Percentiles rank a stretch among this genome's conserved stretches.
Conservation (phyloP, 2,797 vertebrate species). For the Pachyuromys duprasi region DNA sequence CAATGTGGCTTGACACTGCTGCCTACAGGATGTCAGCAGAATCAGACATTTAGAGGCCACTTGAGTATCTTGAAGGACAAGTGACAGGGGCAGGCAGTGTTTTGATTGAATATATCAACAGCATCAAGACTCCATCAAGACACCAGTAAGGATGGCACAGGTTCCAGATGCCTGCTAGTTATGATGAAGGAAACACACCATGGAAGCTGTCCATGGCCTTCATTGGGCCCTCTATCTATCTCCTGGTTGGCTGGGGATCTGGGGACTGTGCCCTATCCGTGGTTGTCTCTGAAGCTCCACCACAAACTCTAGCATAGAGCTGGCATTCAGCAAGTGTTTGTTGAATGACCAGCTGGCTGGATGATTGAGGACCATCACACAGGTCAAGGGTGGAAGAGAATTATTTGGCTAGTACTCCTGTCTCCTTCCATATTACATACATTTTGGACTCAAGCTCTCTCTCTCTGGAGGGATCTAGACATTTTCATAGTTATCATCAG, state of each 20-base stretch:
- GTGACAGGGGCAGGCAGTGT: slow-evolving; percentile 74
- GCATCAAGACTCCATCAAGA: slow-evolving; percentile 68
- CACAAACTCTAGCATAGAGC: not conserved
- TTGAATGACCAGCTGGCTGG: not conserved
- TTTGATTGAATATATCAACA: slow-evolving; percentile 80
- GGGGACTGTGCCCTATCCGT: not conserved
- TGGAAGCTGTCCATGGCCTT: not conserved
- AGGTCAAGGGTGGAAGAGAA: not conserved
- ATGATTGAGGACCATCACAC: not conserved
- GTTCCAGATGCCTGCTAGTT: slow-evolving; percentile 67
- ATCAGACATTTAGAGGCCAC: slow-evolving; percentile 77
- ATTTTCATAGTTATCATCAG: not conserved
- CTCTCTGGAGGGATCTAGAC: not conserved
- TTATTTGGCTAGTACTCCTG: not conserved
- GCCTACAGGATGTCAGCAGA: not conserved
- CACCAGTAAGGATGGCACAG: not conserved
- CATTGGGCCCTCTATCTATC: not conserved
- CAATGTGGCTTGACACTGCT: not conserved
- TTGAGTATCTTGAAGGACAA: slow-evolving; percentile 73
- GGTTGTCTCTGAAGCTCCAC: not conserved
- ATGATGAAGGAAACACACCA: slow-evolving; percentile 55
- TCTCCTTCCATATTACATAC: not conserved
- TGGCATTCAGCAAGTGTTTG: slow-evolving; percentile 41
- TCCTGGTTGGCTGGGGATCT: slow-evolving; percentile 5
- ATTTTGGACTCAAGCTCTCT: not conserved